Percentiles rank a stretch among this genome's conserved stretches.
These are phyloP conservation scores for Pachyramphus minor DNA, from an alignment of 2,113 vertebrate genomes.

Conservation along the genomic window DNA sequence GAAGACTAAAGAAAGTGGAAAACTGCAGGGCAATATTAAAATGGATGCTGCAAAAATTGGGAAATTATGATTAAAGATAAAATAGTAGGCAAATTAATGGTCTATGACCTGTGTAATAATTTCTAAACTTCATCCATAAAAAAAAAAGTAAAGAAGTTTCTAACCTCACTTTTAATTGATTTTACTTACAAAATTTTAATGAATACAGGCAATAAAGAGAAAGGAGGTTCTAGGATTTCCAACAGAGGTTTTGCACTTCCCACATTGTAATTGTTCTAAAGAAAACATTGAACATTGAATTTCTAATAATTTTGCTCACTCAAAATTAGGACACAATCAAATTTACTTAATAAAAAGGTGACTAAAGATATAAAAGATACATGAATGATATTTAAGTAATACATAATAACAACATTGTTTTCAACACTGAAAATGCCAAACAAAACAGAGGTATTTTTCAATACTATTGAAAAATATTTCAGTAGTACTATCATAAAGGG, in stretches of 20 bases:
- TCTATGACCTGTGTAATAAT: constrained; percentile 11
- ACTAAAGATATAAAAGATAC: not conserved
- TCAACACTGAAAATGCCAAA: not conserved
- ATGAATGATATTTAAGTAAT: not conserved
- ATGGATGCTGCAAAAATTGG: constrained; percentile 9
- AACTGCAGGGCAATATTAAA: constrained; percentile 35
- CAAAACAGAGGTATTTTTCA: not conserved
- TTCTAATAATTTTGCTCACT: not conserved
- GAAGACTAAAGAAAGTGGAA: constrained; percentile 32
- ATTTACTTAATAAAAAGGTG: not conserved
- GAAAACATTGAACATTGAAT: not conserved
- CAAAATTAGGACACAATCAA: not conserved
- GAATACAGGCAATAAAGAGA: not conserved
- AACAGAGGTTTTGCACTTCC: not conserved
- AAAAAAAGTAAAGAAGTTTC: not conserved
- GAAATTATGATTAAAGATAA: constrained; percentile 63
- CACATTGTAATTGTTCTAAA: not conserved
- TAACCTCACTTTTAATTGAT: constrained; percentile 50
- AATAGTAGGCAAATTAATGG: constrained; percentile 53
- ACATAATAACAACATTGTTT: not conserved
- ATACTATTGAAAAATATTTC: not conserved
- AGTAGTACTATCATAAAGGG: not conserved
- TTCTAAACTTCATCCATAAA: constrained; percentile 1
- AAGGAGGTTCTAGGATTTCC: not conserved
- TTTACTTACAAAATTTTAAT: constrained; percentile 25